phyloP scores from a whole-genome alignment of 2,113 vertebrate species.

The Cochlearius cochlearius region DNA sequence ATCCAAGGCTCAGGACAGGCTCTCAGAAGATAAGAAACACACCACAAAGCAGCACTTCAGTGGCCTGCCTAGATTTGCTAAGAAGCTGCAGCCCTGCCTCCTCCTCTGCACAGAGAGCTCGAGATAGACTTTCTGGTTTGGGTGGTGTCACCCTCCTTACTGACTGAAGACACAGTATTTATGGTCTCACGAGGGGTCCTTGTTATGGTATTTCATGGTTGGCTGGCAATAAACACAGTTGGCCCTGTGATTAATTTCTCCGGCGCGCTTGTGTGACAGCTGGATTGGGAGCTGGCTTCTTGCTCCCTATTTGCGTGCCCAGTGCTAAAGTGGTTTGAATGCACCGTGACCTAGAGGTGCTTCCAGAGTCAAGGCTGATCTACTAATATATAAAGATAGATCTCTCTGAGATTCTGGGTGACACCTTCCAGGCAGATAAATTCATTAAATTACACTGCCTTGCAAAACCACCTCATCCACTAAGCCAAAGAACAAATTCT shows the following conservation, averaged over 20 bases:
- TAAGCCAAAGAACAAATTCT: slow-evolving; percentile 24
- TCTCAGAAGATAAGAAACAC: background rate
- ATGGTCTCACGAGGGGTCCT: background rate
- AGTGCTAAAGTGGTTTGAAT: background rate
- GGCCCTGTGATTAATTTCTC: slow-evolving; percentile 30
- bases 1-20: background rate
- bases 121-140: background rate
- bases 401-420: background rate
- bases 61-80: background rate
- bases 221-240: background rate
- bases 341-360: background rate
- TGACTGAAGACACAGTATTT: background rate
- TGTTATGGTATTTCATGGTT: background rate
- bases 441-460: background rate
- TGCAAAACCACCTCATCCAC: background rate
- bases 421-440: slow-evolving; percentile 12
- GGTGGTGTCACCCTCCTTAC: background rate
- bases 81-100: background rate
- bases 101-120: background rate
- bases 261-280: accelerated
- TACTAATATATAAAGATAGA: slow-evolving; percentile 32
- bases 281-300: slow-evolving; percentile 18
- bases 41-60: background rate
- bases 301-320: background rate
- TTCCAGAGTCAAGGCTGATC: slow-evolving; percentile 17